Evolutionary conservation across 1,140 invertebrate species (phyloP).

Genomic region (Dufourea novaeangliae): DNA sequence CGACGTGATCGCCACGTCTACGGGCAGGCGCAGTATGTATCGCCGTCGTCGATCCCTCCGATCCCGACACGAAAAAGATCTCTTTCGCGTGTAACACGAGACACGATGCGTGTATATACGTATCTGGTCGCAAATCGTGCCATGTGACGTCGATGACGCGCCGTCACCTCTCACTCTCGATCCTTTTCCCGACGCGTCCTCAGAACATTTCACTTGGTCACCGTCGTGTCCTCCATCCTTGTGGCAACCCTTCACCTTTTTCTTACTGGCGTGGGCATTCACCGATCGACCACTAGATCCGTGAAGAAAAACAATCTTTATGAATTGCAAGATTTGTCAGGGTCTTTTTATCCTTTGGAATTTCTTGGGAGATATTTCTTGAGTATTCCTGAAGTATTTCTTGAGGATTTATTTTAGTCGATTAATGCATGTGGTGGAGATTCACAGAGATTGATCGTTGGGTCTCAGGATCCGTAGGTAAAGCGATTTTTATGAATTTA

Average conservation of each 20-base stretch:
- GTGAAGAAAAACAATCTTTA: too few relatives aligned
- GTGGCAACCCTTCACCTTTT: neutral
- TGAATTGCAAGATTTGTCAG: too few relatives aligned
- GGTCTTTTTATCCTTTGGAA: too few relatives aligned
- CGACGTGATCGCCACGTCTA: constrained; percentile 34
- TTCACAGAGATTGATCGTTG: too few relatives aligned
- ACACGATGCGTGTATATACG: constrained; percentile 4
- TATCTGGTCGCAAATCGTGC: neutral
- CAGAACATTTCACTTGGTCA: neutral
- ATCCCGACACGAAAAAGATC: constrained; percentile 29
- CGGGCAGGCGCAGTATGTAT: constrained; percentile 43
- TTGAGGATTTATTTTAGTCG: too few relatives aligned
- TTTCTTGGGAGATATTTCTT: too few relatives aligned
- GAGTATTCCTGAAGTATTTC: too few relatives aligned
- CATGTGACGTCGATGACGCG: neutral
- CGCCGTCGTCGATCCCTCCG: constrained; percentile 14
- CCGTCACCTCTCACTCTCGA: constrained; percentile 36
- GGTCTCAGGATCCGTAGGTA: too few relatives aligned
- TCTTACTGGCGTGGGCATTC: too few relatives aligned
- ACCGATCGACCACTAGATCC: too few relatives aligned
- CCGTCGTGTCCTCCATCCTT: neutral
- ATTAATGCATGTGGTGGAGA: too few relatives aligned
- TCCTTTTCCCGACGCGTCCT: constrained; percentile 32
- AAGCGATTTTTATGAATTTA: too few relatives aligned
- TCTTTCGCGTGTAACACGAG: constrained; percentile 12